These are phyloP conservation scores for Antitype chi DNA, from an alignment of 2,888 invertebrate genomes.

Conservation along the genomic window DNA sequence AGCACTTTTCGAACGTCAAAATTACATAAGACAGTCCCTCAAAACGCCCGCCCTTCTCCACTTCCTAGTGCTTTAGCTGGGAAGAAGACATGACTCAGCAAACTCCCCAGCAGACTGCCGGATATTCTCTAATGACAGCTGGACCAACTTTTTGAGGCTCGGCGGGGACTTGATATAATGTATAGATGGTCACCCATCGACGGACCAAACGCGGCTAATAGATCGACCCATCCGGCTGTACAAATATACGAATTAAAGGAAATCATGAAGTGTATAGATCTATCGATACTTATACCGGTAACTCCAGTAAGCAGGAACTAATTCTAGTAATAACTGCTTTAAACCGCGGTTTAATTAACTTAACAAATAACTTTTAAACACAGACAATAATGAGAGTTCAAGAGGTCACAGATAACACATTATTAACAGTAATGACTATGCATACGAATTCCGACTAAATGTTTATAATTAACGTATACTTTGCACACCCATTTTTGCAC, in stretches of 20 bases:
- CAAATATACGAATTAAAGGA: neutral
- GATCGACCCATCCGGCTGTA: neutral
- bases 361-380: neutral
- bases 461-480: neutral
- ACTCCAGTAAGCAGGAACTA: neutral
- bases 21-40: too few relatives aligned
- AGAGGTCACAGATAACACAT: slow-evolving; percentile 28
- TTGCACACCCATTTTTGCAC: slow-evolving; percentile 4
- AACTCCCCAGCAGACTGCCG: neutral
- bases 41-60: too few relatives aligned
- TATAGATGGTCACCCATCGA: too few relatives aligned
- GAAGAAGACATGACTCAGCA: too few relatives aligned
- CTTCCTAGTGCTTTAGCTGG: too few relatives aligned
- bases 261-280: neutral
- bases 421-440: slow-evolving; percentile 30
- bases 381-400: slow-evolving; percentile 1
- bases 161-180: neutral
- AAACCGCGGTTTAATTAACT: neutral
- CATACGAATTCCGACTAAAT: slow-evolving; percentile 13
- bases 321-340: neutral
- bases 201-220: neutral
- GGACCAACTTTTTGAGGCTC: neutral
- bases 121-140: neutral
- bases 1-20: too few relatives aligned
- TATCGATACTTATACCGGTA: neutral